phyloP scores from a whole-genome alignment of 2,113 vertebrate species.

The Ovibos moschatus region DNA sequence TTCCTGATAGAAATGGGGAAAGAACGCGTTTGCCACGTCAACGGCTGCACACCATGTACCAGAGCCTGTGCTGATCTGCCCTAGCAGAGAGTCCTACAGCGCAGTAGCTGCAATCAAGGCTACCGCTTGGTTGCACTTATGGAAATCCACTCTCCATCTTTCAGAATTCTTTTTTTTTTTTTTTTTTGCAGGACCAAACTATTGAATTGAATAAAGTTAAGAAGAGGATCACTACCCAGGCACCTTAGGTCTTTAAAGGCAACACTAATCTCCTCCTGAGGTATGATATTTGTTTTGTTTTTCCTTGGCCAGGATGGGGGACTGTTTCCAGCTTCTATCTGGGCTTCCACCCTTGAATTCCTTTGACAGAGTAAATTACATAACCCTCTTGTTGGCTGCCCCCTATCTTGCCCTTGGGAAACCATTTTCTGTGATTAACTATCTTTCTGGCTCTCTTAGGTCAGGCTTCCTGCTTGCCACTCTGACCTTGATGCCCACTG shows the following conservation, averaged over 20 bases:
- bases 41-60: fast-evolving
- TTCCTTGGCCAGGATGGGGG: neutral
- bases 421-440: neutral
- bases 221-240: neutral
- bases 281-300: neutral
- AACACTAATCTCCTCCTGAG: neutral
- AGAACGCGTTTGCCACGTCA: fast-evolving
- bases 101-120: fast-evolving
- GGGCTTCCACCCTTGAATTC: neutral
- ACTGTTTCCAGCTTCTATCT: neutral
- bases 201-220: neutral
- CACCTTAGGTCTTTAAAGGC: neutral
- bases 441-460: neutral
- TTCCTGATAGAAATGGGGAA: neutral
- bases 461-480: neutral
- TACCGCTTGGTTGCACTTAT: fast-evolving
- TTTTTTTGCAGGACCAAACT: neutral
- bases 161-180: neutral
- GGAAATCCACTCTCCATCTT: neutral
- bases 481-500: neutral
- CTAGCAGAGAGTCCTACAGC: fast-evolving
- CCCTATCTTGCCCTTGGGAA: neutral
- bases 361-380: neutral
- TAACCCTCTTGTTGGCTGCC: neutral
- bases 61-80: neutral